Evolutionary conservation across 2,797 vertebrate genomes (phyloP).

Genomic region (Chanos chanos): DNA sequence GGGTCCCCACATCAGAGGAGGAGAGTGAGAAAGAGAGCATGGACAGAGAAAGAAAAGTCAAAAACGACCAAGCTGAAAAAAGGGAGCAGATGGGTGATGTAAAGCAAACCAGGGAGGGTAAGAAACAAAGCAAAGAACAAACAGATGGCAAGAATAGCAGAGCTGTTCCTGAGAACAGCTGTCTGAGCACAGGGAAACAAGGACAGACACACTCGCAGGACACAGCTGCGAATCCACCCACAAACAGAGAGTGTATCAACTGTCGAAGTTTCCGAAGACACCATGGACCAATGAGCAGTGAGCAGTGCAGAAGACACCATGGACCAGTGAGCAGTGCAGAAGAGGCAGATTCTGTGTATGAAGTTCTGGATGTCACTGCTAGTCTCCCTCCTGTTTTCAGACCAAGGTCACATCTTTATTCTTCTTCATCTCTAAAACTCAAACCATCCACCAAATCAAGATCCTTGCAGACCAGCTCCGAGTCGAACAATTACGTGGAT

Average conservation of each 20-base stretch:
- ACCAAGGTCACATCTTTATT: too few species aligned
- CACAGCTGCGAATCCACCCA: conserved; percentile 4
- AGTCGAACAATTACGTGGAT: too few species aligned
- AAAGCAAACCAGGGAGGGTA: not conserved
- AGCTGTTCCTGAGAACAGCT: not conserved
- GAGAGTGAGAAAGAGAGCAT: conserved; percentile 18
- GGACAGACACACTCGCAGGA: not conserved
- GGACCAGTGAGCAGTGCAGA: conserved; percentile 10
- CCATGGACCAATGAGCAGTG: conserved; percentile 21
- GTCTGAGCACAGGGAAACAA: not conserved
- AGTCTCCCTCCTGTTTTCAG: too few species aligned
- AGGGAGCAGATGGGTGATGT: not conserved
- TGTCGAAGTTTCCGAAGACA: conserved; percentile 38
- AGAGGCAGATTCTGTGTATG: not conserved
- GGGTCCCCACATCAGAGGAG: conserved; percentile 52
- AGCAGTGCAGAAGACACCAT: conserved; percentile 27
- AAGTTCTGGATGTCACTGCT: conserved; percentile 16
- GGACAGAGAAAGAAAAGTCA: not conserved
- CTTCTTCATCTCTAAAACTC: too few species aligned
- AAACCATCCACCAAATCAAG: too few species aligned
- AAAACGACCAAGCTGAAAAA: not conserved
- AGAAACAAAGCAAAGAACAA: not conserved
- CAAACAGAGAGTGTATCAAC: conserved; percentile 29
- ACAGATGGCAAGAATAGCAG: not conserved
- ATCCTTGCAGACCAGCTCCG: too few species aligned